Evolutionary conservation across 1,140 invertebrate species (phyloP).

Genomic region (Dufourea novaeangliae): DNA sequence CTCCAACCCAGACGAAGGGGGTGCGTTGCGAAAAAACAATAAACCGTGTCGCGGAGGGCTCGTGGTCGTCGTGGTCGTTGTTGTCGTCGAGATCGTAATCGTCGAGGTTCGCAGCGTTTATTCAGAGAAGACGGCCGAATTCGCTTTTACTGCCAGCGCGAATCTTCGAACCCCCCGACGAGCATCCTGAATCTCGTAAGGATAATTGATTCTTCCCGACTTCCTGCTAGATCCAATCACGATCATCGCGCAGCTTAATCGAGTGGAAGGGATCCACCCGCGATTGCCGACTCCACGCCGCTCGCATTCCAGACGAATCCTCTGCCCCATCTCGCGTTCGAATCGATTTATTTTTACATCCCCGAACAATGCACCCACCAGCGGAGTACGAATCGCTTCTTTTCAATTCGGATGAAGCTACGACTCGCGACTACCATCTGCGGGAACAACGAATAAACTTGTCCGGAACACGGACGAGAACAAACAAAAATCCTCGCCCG

Average conservation of each 20-base stretch:
- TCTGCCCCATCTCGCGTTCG: background rate
- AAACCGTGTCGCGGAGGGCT: conserved; percentile 16
- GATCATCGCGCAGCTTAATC: conserved; percentile 62
- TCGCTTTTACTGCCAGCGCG: background rate
- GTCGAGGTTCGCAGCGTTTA: conserved; percentile 9
- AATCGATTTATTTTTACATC: conserved; percentile 37
- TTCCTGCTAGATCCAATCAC: conserved; percentile 60
- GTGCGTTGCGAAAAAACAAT: conserved; percentile 31
- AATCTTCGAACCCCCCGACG: background rate
- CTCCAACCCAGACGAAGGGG: background rate
- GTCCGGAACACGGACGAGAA: too few species aligned
- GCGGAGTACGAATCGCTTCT: background rate
- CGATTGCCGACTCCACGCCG: conserved; percentile 43
- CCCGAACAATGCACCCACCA: background rate
- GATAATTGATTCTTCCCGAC: conserved; percentile 63
- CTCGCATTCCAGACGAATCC: conserved; percentile 33
- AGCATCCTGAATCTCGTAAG: conserved; percentile 24
- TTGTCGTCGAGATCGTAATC: conserved; percentile 44
- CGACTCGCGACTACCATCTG: too few species aligned
- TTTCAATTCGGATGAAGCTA: background rate
- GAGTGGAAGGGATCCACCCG: conserved; percentile 53
- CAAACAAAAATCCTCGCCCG: too few species aligned
- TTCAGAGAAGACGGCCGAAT: background rate
- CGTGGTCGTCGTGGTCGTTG: background rate
- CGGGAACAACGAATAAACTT: too few species aligned